A percentile compares a stretch with the other conserved stretches of the same genome.
Conservation (phyloP, 2,888 invertebrate genomes). For the Apodemia mormo region DNA sequence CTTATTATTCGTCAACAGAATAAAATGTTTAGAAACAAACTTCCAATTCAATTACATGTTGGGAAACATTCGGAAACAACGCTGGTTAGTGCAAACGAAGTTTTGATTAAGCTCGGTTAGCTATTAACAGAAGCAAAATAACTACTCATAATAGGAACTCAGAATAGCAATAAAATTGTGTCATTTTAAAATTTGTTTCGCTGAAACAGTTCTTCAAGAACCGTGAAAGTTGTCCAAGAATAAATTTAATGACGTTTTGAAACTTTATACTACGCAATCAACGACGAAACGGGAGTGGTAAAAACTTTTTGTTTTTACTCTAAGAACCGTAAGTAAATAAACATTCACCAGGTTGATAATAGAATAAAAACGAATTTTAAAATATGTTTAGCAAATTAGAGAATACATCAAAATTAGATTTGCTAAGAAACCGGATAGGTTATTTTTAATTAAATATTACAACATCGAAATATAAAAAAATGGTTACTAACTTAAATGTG, state of each 20-base stretch:
- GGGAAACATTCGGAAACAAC: slow-evolving; percentile 18
- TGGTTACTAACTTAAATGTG: too few relatives aligned
- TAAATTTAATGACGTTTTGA: not conserved
- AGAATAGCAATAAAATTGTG: slow-evolving; percentile 12
- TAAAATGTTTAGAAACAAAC: not conserved
- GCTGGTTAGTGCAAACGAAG: not conserved
- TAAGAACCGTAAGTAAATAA: too few relatives aligned
- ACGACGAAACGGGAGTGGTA: not conserved
- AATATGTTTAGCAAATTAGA: too few relatives aligned
- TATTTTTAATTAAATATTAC: too few relatives aligned
- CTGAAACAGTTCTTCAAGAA: not conserved
- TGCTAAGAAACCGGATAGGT: too few relatives aligned
- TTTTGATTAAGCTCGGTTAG: slow-evolving; percentile 11
- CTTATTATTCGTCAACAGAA: too few relatives aligned
- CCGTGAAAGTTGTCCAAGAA: not conserved
- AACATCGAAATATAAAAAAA: too few relatives aligned
- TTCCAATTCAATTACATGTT: slow-evolving; percentile 18
- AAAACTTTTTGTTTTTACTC: too few relatives aligned
- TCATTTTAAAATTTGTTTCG: not conserved
- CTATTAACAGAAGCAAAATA: slow-evolving; percentile 12
- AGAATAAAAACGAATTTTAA: too few relatives aligned
- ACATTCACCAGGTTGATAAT: too few relatives aligned
- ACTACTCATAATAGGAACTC: not conserved
- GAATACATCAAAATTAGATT: too few relatives aligned
- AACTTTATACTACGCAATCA: not conserved